Evolutionary conservation across 2,888 invertebrate genomes (phyloP).

Genomic region (Apomyelois bistriatella): DNA sequence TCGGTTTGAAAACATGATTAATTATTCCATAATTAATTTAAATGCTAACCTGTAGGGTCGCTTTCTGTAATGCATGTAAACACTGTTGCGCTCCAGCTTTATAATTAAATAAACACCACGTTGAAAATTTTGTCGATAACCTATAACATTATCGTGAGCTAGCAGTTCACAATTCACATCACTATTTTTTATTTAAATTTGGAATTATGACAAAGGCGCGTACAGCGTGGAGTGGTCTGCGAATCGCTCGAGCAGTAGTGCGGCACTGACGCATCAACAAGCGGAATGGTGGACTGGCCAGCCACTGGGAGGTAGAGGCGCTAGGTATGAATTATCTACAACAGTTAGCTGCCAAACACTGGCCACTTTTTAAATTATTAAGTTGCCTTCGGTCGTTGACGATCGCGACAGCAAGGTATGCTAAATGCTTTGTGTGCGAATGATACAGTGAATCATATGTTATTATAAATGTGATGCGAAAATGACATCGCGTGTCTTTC

Average conservation of each 20-base stretch:
- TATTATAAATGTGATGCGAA: conserved; percentile 3
- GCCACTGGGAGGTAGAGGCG: conserved; percentile 41
- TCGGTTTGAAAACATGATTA: conserved; percentile 3
- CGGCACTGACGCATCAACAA: conserved; percentile 60
- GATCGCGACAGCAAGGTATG: conserved; percentile 26
- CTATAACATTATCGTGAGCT: conserved; percentile 18
- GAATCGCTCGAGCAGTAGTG: conserved; percentile 53
- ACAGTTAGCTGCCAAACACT: conserved; percentile 48
- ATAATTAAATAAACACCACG: conserved; percentile 47
- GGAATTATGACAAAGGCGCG: conserved; percentile 21
- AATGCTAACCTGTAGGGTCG: conserved; percentile 67
- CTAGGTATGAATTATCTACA: conserved; percentile 56
- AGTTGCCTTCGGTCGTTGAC: conserved; percentile 33
- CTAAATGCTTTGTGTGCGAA: conserved; percentile 15
- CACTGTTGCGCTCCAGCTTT: conserved; percentile 76
- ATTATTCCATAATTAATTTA: conserved; percentile 9
- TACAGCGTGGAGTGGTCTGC: conserved; percentile 29
- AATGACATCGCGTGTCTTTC: conserved; percentile 5
- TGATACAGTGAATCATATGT: background rate
- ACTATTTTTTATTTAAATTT: conserved; percentile 26
- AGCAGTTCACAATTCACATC: conserved; percentile 19
- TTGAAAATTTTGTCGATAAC: conserved; percentile 34
- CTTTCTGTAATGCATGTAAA: conserved; percentile 79
- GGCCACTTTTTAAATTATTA: conserved; percentile 63
- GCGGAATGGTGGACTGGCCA: conserved; percentile 42